Evolutionary conservation across 1,140 invertebrate species (phyloP).

Genomic region (Solenopsis invicta): DNA sequence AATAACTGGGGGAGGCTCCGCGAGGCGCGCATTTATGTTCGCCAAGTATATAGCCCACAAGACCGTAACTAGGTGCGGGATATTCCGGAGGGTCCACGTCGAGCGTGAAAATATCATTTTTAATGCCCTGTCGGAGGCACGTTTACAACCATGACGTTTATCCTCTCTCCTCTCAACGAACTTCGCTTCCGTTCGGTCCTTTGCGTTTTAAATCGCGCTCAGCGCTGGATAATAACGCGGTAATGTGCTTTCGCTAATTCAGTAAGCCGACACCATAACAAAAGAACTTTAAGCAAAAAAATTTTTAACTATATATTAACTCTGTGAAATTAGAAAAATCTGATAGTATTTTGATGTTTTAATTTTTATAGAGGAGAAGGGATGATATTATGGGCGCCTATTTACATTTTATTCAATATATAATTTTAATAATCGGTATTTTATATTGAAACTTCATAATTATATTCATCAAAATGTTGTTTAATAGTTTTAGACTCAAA

Average conservation of each 20-base stretch:
- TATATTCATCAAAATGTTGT: too few relatives aligned
- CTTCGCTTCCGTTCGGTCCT: neutral
- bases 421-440: too few relatives aligned
- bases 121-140: conserved; percentile 46
- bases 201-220: neutral
- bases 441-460: too few relatives aligned
- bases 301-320: neutral
- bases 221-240: conserved; percentile 4
- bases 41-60: conserved; percentile 50
- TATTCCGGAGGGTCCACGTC: conserved; percentile 57
- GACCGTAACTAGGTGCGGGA: conserved; percentile 51
- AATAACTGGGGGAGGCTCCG: conserved; percentile 54
- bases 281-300: neutral
- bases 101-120: conserved; percentile 71
- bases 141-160: conserved; percentile 42
- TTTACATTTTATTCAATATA: too few relatives aligned
- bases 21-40: conserved; percentile 46
- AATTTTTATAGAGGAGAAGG: neutral
- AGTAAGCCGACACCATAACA: neutral
- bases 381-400: too few relatives aligned
- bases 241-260: conserved; percentile 12
- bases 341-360: neutral
- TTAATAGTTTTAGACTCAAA: too few relatives aligned
- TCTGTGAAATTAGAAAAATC: neutral
- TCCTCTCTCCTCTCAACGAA: neutral